These are phyloP conservation scores for Caenorhabditis inopinata DNA, from an alignment of 1,140 invertebrate genomes.

Conservation along the genomic window DNA sequence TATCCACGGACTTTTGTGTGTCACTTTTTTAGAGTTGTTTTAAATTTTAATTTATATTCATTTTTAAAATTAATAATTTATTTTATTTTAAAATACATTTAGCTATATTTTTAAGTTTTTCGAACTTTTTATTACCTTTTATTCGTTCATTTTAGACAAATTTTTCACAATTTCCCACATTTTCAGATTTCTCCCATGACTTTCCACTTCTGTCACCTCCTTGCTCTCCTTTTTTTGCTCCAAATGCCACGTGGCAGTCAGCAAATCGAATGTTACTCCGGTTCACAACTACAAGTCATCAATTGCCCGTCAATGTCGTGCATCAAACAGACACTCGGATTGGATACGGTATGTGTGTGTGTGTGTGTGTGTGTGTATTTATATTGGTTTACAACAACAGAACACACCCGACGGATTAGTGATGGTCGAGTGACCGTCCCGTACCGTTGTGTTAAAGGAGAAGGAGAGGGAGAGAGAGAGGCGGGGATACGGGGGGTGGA, in stretches of 20 bases:
- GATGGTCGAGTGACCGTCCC: not conserved
- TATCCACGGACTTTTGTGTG: too few relatives aligned
- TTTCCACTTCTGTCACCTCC: not conserved
- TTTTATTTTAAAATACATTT: too few relatives aligned
- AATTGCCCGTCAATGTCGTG: conserved; percentile 61
- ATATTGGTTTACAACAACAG: not conserved
- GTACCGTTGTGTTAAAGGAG: not conserved
- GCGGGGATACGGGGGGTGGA: not conserved
- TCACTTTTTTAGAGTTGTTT: too few relatives aligned
- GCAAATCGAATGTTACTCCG: not conserved
- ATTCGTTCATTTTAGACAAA: too few relatives aligned
- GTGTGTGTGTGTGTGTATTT: too few relatives aligned
- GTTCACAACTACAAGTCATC: conserved; percentile 54
- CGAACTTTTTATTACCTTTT: too few relatives aligned
- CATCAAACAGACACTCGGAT: conserved; percentile 62
- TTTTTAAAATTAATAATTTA: too few relatives aligned
- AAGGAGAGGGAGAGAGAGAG: not conserved
- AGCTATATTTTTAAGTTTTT: too few relatives aligned
- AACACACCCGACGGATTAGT: not conserved
- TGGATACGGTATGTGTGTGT: conserved; percentile 60
- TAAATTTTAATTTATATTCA: too few relatives aligned
- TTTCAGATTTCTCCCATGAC: not conserved
- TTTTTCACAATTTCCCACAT: not conserved
- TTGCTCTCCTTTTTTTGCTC: not conserved
- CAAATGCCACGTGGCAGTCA: not conserved